These are phyloP conservation scores for Penaeus vannamei DNA, from an alignment of 1,140 invertebrate species.

Conservation along the genomic window DNA sequence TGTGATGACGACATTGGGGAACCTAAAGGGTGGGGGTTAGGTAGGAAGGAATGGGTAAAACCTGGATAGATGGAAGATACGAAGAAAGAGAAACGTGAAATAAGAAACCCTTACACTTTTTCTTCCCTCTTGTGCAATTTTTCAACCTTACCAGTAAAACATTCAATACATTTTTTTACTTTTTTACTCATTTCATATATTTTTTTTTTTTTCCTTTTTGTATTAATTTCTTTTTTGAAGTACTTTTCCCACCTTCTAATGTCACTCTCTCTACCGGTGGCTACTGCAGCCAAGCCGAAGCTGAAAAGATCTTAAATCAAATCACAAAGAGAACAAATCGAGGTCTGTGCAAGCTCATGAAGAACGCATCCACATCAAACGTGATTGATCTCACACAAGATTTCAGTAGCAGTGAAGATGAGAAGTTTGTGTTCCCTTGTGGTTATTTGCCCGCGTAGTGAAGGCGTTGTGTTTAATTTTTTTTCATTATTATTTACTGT, in stretches of 20 bases:
- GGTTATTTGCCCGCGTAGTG: slow-evolving; percentile 56
- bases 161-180: background rate
- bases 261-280: slow-evolving; percentile 46
- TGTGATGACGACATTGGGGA: too few relatives aligned
- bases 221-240: slow-evolving; percentile 6
- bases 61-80: too few relatives aligned
- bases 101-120: too few relatives aligned
- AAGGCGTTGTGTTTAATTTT: background rate
- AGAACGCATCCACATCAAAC: slow-evolving; percentile 67
- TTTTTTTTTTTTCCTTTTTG: background rate
- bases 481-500: background rate
- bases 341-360: slow-evolving; percentile 63
- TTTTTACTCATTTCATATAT: background rate
- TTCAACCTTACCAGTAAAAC: background rate
- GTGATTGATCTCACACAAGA: slow-evolving; percentile 62
- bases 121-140: too few relatives aligned
- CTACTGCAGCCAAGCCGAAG: slow-evolving; percentile 67
- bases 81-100: too few relatives aligned
- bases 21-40: too few relatives aligned
- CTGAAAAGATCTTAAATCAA: slow-evolving; percentile 68
- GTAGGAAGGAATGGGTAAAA: too few relatives aligned
- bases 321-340: slow-evolving; percentile 66
- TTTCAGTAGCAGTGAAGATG: slow-evolving; percentile 61
- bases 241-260: slow-evolving; percentile 23
- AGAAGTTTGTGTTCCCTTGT: slow-evolving; percentile 59